phyloP scores from a whole-genome alignment of 2,113 vertebrate genomes.

The Fregata magnificens region DNA sequence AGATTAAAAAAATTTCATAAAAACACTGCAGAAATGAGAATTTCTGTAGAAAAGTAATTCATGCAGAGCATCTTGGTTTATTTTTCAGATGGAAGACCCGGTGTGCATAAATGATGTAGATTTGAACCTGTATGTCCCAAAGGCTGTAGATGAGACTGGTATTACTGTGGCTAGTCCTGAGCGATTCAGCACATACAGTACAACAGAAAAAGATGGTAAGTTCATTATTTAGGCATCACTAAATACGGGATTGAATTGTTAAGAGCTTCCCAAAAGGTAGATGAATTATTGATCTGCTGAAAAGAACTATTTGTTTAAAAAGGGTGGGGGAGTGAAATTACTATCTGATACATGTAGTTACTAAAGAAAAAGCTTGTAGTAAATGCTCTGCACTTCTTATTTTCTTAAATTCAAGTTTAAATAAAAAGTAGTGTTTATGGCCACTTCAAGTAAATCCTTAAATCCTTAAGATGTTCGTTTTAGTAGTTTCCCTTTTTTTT shows the following conservation, averaged over 20 bases:
- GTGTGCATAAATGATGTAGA: slow-evolving; percentile 88
- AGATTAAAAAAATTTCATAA: background rate
- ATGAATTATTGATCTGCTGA: background rate
- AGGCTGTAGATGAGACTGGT: slow-evolving; percentile 91
- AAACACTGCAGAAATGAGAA: background rate
- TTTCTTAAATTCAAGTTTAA: background rate
- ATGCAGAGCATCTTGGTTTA: background rate
- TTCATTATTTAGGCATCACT: background rate
- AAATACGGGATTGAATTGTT: background rate
- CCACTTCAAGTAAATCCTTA: background rate
- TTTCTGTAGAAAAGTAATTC: background rate
- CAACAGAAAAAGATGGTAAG: slow-evolving; percentile 77
- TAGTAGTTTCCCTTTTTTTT: background rate
- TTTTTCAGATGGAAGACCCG: slow-evolving; percentile 75
- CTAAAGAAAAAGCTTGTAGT: background rate
- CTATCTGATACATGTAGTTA: background rate
- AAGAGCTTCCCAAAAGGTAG: background rate
- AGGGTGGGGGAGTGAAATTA: background rate
- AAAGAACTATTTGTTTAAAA: background rate
- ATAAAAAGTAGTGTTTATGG: background rate
- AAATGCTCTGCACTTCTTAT: background rate
- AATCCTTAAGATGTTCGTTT: background rate
- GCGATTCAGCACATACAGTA: slow-evolving; percentile 79
- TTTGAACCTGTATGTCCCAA: slow-evolving; percentile 88
- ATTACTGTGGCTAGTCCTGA: slow-evolving; percentile 92